phyloP scores from a whole-genome alignment of 2,113 vertebrate species.

The Passer montanus region DNA sequence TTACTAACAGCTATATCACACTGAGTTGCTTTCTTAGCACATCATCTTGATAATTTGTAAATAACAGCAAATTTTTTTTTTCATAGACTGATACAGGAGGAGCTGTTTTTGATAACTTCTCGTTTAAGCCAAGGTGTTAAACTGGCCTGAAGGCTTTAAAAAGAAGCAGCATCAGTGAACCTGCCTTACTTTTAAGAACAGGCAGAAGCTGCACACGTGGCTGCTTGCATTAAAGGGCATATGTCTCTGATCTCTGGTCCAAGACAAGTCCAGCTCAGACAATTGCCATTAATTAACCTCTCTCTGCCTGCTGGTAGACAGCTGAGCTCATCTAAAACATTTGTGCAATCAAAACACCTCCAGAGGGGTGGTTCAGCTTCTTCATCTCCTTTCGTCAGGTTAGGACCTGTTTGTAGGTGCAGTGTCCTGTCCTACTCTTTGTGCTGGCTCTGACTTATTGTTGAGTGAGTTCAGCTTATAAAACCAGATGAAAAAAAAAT shows the following conservation, averaged over 20 bases:
- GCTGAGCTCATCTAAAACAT: slow-evolving; percentile 32
- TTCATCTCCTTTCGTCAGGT: background rate
- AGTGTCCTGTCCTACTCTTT: background rate
- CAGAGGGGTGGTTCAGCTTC: background rate
- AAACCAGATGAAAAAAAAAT: background rate
- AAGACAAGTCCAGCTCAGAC: background rate
- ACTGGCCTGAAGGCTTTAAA: background rate
- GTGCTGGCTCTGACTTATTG: background rate
- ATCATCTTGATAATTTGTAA: background rate
- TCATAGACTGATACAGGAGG: background rate
- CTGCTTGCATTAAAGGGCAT: background rate
- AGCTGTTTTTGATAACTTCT: background rate
- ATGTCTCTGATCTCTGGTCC: background rate
- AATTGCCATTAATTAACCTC: slow-evolving; percentile 12
- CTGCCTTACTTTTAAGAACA: background rate
- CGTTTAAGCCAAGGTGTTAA: background rate
- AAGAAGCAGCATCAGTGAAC: background rate
- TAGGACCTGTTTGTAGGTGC: background rate
- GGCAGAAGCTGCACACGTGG: background rate
- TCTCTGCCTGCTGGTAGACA: background rate
- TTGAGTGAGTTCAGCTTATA: background rate
- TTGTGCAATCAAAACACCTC: background rate
- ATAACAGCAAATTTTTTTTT: background rate
- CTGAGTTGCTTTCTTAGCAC: background rate
- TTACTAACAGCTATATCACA: background rate